phyloP scores from a whole-genome alignment of 2,797 vertebrate species.

The Megalops cyprinoides region DNA sequence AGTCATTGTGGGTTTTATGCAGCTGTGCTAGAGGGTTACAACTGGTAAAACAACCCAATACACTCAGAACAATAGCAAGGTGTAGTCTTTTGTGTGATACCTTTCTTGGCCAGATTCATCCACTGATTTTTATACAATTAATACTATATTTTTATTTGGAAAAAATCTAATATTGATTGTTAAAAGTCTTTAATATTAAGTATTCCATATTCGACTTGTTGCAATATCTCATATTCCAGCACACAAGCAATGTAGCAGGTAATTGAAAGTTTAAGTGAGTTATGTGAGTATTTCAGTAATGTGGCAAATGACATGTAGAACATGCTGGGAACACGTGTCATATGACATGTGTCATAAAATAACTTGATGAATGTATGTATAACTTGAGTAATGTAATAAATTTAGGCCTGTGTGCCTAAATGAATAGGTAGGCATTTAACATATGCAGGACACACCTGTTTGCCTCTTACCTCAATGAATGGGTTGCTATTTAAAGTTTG shows the following conservation, averaged over 20 bases:
- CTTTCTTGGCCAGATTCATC: neutral
- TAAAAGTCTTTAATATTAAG: neutral
- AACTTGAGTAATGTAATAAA: too few species aligned
- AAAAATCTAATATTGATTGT: too few species aligned
- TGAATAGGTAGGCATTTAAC: neutral
- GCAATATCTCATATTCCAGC: neutral
- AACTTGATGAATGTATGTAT: too few species aligned
- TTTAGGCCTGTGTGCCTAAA: neutral
- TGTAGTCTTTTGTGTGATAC: neutral
- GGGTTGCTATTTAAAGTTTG: neutral
- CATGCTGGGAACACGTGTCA: too few species aligned
- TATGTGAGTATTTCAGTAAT: neutral
- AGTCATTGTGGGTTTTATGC: neutral
- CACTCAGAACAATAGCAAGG: neutral
- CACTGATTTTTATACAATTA: neutral
- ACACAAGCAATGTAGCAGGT: neutral
- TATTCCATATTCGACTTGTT: neutral
- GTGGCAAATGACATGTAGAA: neutral
- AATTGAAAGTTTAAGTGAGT: neutral
- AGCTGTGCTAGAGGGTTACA: neutral
- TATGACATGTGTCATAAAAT: too few species aligned
- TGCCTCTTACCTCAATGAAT: neutral
- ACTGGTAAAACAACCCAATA: too few species aligned
- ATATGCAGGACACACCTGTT: neutral
- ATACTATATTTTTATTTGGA: too few species aligned